These are phyloP conservation scores for Nemurella pictetii DNA, from an alignment of 2,888 invertebrate species.

Conservation along the genomic window DNA sequence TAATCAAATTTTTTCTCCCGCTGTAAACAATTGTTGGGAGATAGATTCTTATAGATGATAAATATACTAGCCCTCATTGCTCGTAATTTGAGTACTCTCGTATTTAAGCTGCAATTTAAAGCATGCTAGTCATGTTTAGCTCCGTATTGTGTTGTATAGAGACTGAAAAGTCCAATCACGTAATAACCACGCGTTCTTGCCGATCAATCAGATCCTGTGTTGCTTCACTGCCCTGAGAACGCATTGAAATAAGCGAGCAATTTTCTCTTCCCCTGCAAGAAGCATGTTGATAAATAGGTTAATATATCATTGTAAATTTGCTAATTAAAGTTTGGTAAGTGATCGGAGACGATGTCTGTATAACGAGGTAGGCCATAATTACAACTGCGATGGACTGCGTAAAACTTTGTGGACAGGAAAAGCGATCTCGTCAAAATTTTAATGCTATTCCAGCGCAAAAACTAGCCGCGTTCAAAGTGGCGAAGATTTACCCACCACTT, in stretches of 20 bases:
- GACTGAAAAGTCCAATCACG: neutral
- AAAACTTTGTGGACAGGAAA: neutral
- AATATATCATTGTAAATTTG: conserved; percentile 6
- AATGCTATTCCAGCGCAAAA: neutral
- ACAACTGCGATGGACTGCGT: neutral
- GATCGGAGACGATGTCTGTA: neutral
- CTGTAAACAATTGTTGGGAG: neutral
- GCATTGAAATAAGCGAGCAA: neutral
- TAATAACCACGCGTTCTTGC: neutral
- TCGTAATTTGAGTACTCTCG: neutral
- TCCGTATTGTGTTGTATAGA: no score
- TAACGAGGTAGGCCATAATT: neutral
- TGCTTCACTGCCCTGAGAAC: neutral
- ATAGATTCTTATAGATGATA: neutral
- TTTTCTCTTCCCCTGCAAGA: neutral
- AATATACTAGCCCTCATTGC: neutral
- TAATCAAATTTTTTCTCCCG: neutral
- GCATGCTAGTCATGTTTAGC: neutral
- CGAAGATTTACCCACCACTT: neutral
- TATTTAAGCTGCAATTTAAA: neutral
- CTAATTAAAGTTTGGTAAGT: conserved; percentile 13
- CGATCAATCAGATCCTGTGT: neutral
- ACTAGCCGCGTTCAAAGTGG: neutral
- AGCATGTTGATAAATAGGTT: conserved; percentile 5
- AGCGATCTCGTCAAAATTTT: neutral